Evolutionary conservation across 1,140 invertebrate genomes (phyloP).

Genomic region (Vanessa atalanta): DNA sequence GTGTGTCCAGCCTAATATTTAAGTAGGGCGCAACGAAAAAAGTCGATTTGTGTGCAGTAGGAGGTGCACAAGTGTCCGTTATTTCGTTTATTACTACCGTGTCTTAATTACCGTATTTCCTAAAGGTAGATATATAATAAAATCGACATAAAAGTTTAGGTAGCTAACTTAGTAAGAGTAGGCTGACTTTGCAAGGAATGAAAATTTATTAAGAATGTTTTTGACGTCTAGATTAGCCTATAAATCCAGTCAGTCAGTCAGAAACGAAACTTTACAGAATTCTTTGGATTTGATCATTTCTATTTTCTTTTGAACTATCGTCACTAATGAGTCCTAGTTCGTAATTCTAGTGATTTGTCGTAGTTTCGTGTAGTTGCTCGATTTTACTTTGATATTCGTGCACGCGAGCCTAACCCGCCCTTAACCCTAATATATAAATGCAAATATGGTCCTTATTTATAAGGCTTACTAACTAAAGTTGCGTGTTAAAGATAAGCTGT

Average conservation of each 20-base stretch:
- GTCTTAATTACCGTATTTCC: conserved; percentile 31
- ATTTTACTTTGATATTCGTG: conserved; percentile 46
- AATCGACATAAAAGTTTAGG: not conserved
- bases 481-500: conserved; percentile 16
- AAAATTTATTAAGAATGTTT: not conserved
- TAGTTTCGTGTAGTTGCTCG: conserved; percentile 51
- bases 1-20: conserved; percentile 74
- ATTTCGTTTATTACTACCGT: conserved; percentile 50
- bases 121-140: conserved; percentile 2
- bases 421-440: conserved; percentile 17
- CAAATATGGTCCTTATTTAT: conserved; percentile 22
- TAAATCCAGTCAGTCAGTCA: not conserved
- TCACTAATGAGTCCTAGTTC: conserved; percentile 61
- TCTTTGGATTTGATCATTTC: conserved; percentile 42
- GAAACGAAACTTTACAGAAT: conserved; percentile 24
- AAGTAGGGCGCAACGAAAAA: conserved; percentile 64
- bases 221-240: conserved; percentile 2
- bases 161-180: not conserved
- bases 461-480: conserved; percentile 16
- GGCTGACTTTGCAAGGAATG: not conserved
- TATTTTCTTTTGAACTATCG: conserved; percentile 55
- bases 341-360: conserved; percentile 70
- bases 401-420: conserved; percentile 32
- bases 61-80: conserved; percentile 55
- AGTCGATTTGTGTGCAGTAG: conserved; percentile 62